Conservation (phyloP, 2,113 vertebrate genomes). For the Isichthys henryi region DNA sequence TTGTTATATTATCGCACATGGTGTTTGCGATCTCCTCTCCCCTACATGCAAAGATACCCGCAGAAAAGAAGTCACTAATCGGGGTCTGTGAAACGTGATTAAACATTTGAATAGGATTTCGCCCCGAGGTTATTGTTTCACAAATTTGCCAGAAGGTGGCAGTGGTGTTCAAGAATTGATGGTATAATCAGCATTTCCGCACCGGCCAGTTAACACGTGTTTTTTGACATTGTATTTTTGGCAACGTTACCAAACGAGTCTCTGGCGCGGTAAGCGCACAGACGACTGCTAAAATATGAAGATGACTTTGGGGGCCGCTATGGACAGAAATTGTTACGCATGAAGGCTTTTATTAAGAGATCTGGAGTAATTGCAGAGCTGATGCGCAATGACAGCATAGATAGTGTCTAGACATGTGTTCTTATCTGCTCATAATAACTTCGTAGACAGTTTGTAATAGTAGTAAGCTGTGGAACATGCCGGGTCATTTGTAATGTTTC, state of each 20-base stretch:
- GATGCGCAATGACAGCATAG: background rate
- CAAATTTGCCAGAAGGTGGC: background rate
- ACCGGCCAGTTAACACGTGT: background rate
- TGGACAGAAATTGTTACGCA: background rate
- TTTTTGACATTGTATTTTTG: background rate
- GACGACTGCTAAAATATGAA: background rate
- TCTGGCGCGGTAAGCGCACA: background rate
- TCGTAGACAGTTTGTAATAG: background rate
- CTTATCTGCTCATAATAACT: background rate
- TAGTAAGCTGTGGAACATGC: background rate
- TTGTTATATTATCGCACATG: background rate
- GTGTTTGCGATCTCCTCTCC: background rate
- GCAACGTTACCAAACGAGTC: background rate
- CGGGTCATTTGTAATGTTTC: background rate
- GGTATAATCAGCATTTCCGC: background rate
- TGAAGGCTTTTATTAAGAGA: conserved; percentile 3
- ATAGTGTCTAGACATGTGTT: background rate
- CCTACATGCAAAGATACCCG: background rate
- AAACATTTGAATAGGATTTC: background rate
- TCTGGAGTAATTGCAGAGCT: conserved; percentile 4
- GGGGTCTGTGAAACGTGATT: background rate
- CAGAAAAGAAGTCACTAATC: background rate
- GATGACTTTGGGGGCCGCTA: conserved; percentile 10
- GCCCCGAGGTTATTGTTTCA: background rate
- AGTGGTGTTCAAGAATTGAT: background rate